Conservation (phyloP, 2,888 invertebrate species). For the Acrocyrtus sp. region DNA sequence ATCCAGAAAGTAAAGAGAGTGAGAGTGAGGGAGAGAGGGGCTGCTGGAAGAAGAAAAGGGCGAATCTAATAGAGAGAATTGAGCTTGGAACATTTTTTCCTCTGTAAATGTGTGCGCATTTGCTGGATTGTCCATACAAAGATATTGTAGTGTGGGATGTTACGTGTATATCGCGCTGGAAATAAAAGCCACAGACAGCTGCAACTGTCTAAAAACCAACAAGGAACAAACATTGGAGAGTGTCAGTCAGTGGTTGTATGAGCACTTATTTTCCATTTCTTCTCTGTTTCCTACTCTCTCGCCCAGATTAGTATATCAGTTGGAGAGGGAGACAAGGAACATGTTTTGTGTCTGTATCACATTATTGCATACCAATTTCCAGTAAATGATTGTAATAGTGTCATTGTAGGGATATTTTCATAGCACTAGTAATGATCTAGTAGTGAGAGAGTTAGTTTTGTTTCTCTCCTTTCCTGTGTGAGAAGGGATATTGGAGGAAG, state of each 20-base stretch:
- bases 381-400: neutral
- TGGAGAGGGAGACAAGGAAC: no score
- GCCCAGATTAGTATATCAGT: no score
- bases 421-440: neutral
- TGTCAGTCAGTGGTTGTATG: no score
- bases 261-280: no score
- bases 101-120: neutral
- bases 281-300: no score
- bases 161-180: neutral
- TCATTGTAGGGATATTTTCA: neutral
- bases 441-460: neutral
- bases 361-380: no score
- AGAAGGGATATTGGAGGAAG: conserved; percentile 5
- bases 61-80: neutral
- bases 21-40: neutral
- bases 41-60: neutral
- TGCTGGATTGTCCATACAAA: neutral
- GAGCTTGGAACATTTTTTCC: neutral
- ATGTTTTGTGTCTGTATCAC: no score
- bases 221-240: no score
- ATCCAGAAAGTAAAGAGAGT: no score
- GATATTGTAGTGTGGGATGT: neutral
- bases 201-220: no score
- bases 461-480: neutral
- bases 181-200: neutral